Evolutionary conservation across 2,797 vertebrate species (phyloP), one percentile per base, ranked within the genome.

Genomic region (Otolemur crassicaudatus): DNA sequence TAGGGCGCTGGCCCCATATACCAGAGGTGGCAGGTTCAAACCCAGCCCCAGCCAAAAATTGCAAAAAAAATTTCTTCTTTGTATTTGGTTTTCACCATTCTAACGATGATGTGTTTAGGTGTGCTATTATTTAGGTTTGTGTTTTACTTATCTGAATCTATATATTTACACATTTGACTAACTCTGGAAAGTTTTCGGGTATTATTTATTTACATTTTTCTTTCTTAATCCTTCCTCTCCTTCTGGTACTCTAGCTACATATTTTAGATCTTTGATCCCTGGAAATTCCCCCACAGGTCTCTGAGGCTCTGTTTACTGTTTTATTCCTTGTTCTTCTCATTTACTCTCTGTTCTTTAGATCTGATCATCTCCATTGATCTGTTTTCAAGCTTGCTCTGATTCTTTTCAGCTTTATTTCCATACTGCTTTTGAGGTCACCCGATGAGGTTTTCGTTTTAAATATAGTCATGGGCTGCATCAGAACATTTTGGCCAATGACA

Each of bases 361-460:
- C 37, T 63, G 49, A 20, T 94, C 20, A 56, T 80, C 77, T 92
- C 70, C 65, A 0, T 12, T 85, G 1, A 40, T 49, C 2, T 80
- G 0, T 79, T 22, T 91, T 5, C 60, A 82, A 34, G 27, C 69
- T 83, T 43, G 11, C 46, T 83, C 46, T 83, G 7, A 17, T 73
- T 90, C 9, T 84, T 91, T 75, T 56, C 65, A 65, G 10, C 49
- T 16, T 90, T 91, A 22, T 80, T 76, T 90, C 6, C 11, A 67
- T 56, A 70, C 13, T 70, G 7, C 19, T 82, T 56, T 65, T 86
- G 56, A 86, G 11, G 91, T 82, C 16, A 69, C 16, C 10, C 4
- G n/a, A 14, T 34, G 60, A 93, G 1, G 27, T 93, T 94, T 87
- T 60, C 20, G 72, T 87, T 87, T 92, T 72, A 81, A 72, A 17